Percentiles rank a stretch among this genome's conserved stretches.
These are phyloP conservation scores for Centroberyx gerrardi DNA, from an alignment of 2,797 vertebrate genomes.

Conservation along the genomic window DNA sequence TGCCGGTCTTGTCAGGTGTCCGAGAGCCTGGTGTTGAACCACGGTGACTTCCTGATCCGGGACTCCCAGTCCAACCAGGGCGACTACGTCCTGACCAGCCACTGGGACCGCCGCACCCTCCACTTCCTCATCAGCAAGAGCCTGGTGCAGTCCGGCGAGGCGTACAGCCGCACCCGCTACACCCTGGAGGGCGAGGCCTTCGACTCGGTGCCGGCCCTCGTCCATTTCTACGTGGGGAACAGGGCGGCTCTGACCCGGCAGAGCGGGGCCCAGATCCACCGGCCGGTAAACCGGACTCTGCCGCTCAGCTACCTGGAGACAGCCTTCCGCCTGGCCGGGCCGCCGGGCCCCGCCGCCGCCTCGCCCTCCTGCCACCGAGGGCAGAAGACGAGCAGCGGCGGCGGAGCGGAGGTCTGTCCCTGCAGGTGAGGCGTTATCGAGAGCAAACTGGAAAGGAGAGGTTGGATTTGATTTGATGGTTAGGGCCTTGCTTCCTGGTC, in stretches of 20 bases:
- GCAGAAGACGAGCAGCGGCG: conserved; percentile 82
- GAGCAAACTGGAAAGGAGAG: background rate
- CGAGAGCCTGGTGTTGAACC: conserved; percentile 89
- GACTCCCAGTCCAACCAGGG: conserved; percentile 92
- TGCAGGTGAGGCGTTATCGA: conserved; percentile 64
- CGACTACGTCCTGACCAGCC: conserved; percentile 91
- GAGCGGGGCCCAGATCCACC: conserved; percentile 89
- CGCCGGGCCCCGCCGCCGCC: conserved; percentile 76
- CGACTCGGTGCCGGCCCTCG: conserved; percentile 89
- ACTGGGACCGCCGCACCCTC: conserved; percentile 90
- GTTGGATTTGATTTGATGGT: too few species aligned
- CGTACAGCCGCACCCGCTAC: conserved; percentile 87
- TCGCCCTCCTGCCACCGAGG: conserved; percentile 79
- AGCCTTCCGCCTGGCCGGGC: conserved; percentile 84
- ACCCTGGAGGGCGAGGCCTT: conserved; percentile 92
- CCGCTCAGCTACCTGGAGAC: conserved; percentile 92
- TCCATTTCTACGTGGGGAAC: conserved; percentile 92
- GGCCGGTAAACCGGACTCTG: conserved; percentile 92
- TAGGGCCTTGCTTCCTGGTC: too few species aligned
- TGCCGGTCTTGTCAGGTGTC: conserved; percentile 85
- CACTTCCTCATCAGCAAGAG: conserved; percentile 93
- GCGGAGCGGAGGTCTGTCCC: conserved; percentile 84
- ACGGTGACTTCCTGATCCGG: conserved; percentile 93
- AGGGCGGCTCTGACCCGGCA: conserved; percentile 87
- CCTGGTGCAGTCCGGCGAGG: conserved; percentile 85